phyloP scores from a whole-genome alignment of 2,113 vertebrate genomes.

The Microtus oregoni region DNA sequence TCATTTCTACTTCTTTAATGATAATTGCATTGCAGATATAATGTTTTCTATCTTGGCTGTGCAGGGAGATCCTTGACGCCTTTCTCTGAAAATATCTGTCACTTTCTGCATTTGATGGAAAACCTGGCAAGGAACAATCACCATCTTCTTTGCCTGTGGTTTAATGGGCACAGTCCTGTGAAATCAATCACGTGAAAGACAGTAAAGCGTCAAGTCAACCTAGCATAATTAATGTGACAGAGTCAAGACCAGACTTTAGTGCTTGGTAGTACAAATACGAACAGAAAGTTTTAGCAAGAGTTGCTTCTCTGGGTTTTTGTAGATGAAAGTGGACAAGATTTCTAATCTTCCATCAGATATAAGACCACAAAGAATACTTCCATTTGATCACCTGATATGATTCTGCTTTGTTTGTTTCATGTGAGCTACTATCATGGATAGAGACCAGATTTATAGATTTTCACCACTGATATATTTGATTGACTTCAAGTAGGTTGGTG shows the following conservation, averaged over 20 bases:
- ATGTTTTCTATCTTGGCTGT: neutral
- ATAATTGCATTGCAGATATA: neutral
- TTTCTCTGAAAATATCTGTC: neutral
- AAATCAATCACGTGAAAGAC: conserved; percentile 24
- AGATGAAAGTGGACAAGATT: conserved; percentile 34
- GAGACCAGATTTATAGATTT: neutral
- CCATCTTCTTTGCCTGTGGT: neutral
- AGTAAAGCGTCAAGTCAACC: neutral
- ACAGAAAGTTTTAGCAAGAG: conserved; percentile 53
- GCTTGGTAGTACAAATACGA: conserved; percentile 39
- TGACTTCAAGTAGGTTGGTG: neutral
- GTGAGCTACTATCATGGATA: neutral
- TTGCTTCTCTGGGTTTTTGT: neutral
- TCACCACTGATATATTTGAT: neutral
- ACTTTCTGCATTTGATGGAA: conserved; percentile 24
- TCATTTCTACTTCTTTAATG: neutral
- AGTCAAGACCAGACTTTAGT: conserved; percentile 15
- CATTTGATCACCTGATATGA: conserved; percentile 31
- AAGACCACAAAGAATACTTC: conserved; percentile 10
- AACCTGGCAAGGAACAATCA: neutral
- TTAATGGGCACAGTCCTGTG: conserved; percentile 34
- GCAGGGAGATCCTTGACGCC: neutral
- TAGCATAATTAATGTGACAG: neutral
- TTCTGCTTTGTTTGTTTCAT: conserved; percentile 32
- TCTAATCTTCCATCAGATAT: conserved; percentile 5